Evolutionary conservation across 2,888 invertebrate genomes (phyloP), one percentile per base, ranked within the genome.

Genomic region (Copidosoma aretas): DNA sequence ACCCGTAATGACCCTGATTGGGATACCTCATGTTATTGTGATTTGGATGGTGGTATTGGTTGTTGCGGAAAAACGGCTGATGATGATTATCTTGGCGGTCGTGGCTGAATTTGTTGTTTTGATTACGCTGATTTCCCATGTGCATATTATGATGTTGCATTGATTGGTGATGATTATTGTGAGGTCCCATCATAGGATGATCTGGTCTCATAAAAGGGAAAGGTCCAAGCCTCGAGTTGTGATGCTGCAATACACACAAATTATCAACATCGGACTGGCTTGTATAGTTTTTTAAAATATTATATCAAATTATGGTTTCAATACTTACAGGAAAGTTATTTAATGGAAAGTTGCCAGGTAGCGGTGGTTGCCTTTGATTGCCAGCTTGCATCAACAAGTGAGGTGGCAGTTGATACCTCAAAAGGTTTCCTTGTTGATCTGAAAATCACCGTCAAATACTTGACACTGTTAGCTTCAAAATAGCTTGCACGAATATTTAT

Each of bases 141-240:
- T 77, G 73, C 60, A 67, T 57, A 61, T 84, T 82, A 75, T 85
- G 85, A 73, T 77, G 79, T 75, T 81, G 76, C 70, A 82, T 78
- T 58, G 75, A 70, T 1, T 73, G 73, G 71, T 78, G 78, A 68
- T 80, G 79, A 58, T 77, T 80, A 62, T 79, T 70, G 73, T 80
- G 80, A 46, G 78, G 76, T 49, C 80, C 76, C 72, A 81, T 75
- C 66, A 79, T 76, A 41, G 79, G 74, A 71, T 83, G 82, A 77
- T 80, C 85, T 76, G 73, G 82, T 75, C 74, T 84, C 68, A 82
- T 80, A 73, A 85, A 81, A 39, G 84, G 84, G 19, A 82, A 78
- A 15, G 81, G 81, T 39, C 82, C 81, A 68, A 84, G 71, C 69
- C 78, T 80, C 61, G 77, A 79, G 73, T 80, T 80, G 58, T 75